Base-by-base conservation (phyloP, 2,888 invertebrate genomes). In the Drosophila niveifrons region DNA sequence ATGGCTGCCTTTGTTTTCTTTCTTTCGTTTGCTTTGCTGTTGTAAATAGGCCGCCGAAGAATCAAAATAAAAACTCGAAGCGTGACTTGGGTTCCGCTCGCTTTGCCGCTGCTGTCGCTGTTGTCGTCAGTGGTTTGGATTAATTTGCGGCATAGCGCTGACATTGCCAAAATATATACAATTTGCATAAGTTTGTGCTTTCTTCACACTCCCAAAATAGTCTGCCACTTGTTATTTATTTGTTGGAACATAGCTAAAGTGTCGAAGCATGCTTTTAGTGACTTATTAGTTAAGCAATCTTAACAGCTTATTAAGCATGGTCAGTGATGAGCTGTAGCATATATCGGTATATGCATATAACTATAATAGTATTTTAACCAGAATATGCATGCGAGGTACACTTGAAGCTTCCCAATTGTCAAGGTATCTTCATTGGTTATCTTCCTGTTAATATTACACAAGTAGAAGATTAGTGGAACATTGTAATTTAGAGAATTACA, bases 1-100 rank as follows among this genome's bases (percentile, higher is more conserved):
- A 85, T 81, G 87, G 71, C 52, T 81, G 87, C 69, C 52, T 85
- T 82, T 88, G 2, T 34, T 10, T 36, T 11, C 4, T n/a, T 36
- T 36, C 10, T 34, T 34, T 34, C 11, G 34, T 10, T 34, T 34
- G 34, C 11, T 36, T 36, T n/a, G 36, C 36, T n/a, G 36, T n/a
- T 36, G 36, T 57, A 88, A 82, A 80, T 77, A 77, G 82, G 78
- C 58, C 71, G 75, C 11, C 64, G 56, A 74, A 78, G 58, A 68
- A 73, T 65, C 61, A 34, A 58, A 62, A 59, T 68, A 70, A 66
- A 70, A 82, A 71, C 65, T 66, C 51, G 41, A 62, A 70, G 74
- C 78, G 72, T 77, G 80, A 82, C 80, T 86, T 65, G 73, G 68
- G 66, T 57, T 71, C 53, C 44, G 48, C 72, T 57, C 67, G 64